Conservation (phyloP, 2,797 vertebrate genomes). For the Rhynchonycteris naso region DNA sequence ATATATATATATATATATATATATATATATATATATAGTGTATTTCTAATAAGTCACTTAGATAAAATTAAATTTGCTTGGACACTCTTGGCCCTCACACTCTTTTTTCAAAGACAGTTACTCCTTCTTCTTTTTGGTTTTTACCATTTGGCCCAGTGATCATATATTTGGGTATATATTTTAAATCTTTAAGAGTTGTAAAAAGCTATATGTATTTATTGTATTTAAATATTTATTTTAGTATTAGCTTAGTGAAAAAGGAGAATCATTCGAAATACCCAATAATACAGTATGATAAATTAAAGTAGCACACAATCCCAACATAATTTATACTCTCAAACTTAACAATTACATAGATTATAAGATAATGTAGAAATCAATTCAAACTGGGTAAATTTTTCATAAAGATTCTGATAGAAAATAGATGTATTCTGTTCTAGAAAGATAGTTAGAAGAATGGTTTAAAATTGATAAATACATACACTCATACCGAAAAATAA, state of each 20-base stretch:
- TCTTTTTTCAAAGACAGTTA: not conserved
- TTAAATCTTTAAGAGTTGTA: not conserved
- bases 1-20: not conserved
- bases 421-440: not conserved
- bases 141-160: not conserved
- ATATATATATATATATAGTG: no score
- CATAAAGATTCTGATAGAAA: not conserved
- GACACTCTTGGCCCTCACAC: not conserved
- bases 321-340: not conserved
- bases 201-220: not conserved
- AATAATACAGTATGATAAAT: not conserved
- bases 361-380: not conserved
- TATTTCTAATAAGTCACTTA: not conserved
- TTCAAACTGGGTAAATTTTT: not conserved
- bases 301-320: not conserved
- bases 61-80: not conserved
- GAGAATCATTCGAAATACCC: not conserved
- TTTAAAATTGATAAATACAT: not conserved
- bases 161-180: not conserved
- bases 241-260: not conserved
- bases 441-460: not conserved
- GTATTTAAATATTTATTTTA: slow-evolving; percentile 38
- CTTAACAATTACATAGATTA: not conserved
- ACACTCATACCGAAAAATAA: not conserved
- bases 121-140: not conserved